Evolutionary conservation across 1,140 invertebrate genomes (phyloP), one percentile per base, ranked within the genome.

Genomic region (Aphelenchoides fujianensis): DNA sequence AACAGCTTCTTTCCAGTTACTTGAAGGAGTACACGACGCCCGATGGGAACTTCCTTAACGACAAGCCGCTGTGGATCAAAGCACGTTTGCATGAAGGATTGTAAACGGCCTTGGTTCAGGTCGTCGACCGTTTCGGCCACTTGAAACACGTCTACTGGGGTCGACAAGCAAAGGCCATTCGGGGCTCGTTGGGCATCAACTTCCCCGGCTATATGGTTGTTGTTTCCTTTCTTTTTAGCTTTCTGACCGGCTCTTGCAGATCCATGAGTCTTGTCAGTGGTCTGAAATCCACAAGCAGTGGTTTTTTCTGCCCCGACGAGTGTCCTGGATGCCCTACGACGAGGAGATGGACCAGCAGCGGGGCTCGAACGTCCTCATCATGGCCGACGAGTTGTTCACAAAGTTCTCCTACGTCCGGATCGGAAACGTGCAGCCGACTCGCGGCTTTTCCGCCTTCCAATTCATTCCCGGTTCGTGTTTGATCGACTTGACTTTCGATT

Each of bases 251-350:
- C n/a, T n/a, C n/a, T n/a, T n/a, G n/a, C n/a, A n/a, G n/a, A 95
- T 97, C 70, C 94, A 97, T 82, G 95, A 98, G 86, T 92, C 92
- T 27, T 92, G 87, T 5, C 89, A 89, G 0, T 98, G 94, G 94
- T 95, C 93, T 63, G 85, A 89, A 5, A 75, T 90, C 2, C 89
- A 91, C 75, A 87, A 90, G 72, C 89, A 89, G 68, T 98, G 95
- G 95, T 92, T 92, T 81, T 98, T 98, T 84, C 86, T 98, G 70
- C 95, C 95, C 0, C 87, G 73, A 68, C 86, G 94, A 73, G 93
- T 92, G 75, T 94, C 92, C 57, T 88, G 88, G 59, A 88, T 91
- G 12, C 86, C 85, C 5, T 98, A 97, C 84, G 91, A 95, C 84
- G 94, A 97, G 83, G 90, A 90, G 0, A 88, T 87, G 64, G 95